Evolutionary conservation across 2,888 invertebrate genomes (phyloP), one percentile per base, ranked within the genome.

Genomic region (Epirrhoe tristata): DNA sequence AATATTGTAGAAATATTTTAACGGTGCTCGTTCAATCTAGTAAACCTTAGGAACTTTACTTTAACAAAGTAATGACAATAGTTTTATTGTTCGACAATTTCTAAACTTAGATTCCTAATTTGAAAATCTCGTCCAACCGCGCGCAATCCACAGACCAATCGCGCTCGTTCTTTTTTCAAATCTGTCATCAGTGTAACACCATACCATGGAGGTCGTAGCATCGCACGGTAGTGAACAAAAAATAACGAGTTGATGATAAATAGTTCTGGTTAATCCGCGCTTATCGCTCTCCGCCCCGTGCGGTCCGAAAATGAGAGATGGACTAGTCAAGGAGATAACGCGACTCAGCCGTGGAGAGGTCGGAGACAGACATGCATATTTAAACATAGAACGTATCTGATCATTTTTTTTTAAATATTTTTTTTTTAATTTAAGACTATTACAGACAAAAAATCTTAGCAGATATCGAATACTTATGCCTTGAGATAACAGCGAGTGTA

Each of bases 251-350:
- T 83, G 83, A 93, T 93, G 93, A 93, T 93, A 91, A 93, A 93
- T 93, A 90, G 92, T 88, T 83, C 77, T 83, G 85, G 88, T 91
- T 93, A 93, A 93, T 93, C 93, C 92, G 81, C 78, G 82, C 88
- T 93, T 93, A 93, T 93, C 93, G 87, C 80, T 81, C 79, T 76
- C 83, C 90, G 87, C 87, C 90, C 91, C 91, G 91, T 91, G 93
- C 86, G 91, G 91, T 90, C 91, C 87, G 83, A 90, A 91, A 90
- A 92, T 93, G 93, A 93, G 86, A 92, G 93, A 93, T 93, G 93
- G 88, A 83, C 83, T 76, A 76, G 75, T 74, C 75, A 69, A 70
- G 64, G 70, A 88, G 92, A 93, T 93, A 93, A 93, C 87, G 88
- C 86, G 88, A 75, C 50, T 32, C 34, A 32, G 17, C 77, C 75